A percentile compares a stretch with the other conserved stretches of the same genome.
phyloP scores from a whole-genome alignment of 2,113 vertebrate genomes.

The Hemibagrus wyckioides region DNA sequence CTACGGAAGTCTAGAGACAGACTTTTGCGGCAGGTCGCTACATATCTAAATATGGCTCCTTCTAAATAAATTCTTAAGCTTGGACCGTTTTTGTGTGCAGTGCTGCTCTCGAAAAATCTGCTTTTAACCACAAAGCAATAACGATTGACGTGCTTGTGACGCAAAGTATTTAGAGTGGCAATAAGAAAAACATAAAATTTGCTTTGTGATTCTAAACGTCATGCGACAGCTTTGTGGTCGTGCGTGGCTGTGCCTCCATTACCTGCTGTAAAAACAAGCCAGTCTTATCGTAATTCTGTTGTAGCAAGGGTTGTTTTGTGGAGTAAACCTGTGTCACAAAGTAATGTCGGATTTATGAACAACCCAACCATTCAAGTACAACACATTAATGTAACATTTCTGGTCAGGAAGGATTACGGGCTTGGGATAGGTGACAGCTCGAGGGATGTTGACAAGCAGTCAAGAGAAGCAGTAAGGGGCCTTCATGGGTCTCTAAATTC shows the following conservation, averaged over 20 bases:
- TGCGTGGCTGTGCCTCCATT: slow-evolving; percentile 52
- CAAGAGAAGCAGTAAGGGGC: neutral
- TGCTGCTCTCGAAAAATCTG: slow-evolving; percentile 55
- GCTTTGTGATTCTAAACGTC: slow-evolving; percentile 65
- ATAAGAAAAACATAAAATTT: slow-evolving; percentile 61
- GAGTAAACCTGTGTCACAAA: slow-evolving; percentile 49
- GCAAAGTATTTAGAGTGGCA: slow-evolving; percentile 69
- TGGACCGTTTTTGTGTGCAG: slow-evolving; percentile 63
- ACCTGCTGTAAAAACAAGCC: slow-evolving; percentile 64
- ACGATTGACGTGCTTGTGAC: slow-evolving; percentile 67
- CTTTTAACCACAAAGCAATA: slow-evolving; percentile 75
- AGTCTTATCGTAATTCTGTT: slow-evolving; percentile 58
- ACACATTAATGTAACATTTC: neutral
- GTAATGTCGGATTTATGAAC: neutral
- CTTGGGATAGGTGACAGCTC: slow-evolving; percentile 10
- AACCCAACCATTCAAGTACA: slow-evolving; percentile 32
- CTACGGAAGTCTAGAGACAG: slow-evolving; percentile 46
- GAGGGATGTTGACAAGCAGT: neutral
- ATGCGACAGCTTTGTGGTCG: slow-evolving; percentile 61
- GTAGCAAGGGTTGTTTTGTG: slow-evolving; percentile 48
- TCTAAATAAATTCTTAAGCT: slow-evolving; percentile 64
- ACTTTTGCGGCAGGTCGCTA: slow-evolving; percentile 35
- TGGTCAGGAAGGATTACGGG: neutral
- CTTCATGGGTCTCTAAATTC: neutral
- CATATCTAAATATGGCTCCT: slow-evolving; percentile 48